Percentiles rank a stretch among this genome's conserved stretches.
phyloP scores from a whole-genome alignment of 1,140 invertebrate species.

The Bombus picipes region DNA sequence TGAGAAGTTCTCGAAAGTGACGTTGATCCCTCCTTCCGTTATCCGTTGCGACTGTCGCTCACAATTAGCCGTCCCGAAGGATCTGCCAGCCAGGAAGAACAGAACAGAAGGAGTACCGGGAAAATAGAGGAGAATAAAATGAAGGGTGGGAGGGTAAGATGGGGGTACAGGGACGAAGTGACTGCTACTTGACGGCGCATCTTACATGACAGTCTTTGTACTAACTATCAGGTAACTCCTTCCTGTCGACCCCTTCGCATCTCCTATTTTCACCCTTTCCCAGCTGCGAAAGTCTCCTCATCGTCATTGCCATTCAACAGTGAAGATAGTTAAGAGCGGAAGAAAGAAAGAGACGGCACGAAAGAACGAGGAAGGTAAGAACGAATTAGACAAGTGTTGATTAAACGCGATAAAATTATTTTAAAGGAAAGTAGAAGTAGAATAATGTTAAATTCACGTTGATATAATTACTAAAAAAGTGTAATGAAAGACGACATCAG shows the following conservation, averaged over 20 bases:
- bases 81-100: slow-evolving; percentile 66
- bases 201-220: slow-evolving; percentile 77
- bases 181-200: slow-evolving; percentile 70
- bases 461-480: neutral
- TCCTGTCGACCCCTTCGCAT: slow-evolving; percentile 73
- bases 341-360: slow-evolving; percentile 31
- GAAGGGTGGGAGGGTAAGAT: slow-evolving; percentile 52
- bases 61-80: slow-evolving; percentile 77
- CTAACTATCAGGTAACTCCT: slow-evolving; percentile 76
- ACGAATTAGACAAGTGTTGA: neutral
- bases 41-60: slow-evolving; percentile 76
- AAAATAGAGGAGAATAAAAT: slow-evolving; percentile 70
- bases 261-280: slow-evolving; percentile 40
- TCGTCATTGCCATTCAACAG: slow-evolving; percentile 14
- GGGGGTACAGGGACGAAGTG: slow-evolving; percentile 56
- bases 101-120: slow-evolving; percentile 62
- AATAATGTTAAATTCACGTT: neutral
- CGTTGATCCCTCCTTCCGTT: slow-evolving; percentile 72
- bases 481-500: too few species aligned
- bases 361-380: slow-evolving; percentile 1
- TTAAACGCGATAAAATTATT: neutral
- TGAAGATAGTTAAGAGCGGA: slow-evolving; percentile 8
- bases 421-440: neutral
- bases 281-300: slow-evolving; percentile 46
- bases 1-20: slow-evolving; percentile 73